Evolutionary conservation across 2,113 vertebrate species (phyloP), one percentile per base, ranked within the genome.

Genomic region (Alethe castanea): DNA sequence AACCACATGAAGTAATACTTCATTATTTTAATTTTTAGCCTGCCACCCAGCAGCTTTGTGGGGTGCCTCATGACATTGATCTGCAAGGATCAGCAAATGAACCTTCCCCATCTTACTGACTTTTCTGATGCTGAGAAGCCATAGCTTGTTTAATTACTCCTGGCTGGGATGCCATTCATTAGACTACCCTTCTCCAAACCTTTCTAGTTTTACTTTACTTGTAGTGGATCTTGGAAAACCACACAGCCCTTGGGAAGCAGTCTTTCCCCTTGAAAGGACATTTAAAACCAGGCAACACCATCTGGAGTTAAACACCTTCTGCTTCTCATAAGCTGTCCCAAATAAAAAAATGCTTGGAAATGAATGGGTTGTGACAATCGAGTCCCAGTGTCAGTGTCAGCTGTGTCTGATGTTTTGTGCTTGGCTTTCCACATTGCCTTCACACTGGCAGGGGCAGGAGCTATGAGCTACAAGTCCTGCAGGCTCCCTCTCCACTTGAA

Each of bases 1-100:
- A 82, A 72, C 23, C n/a, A 19, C 42, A 38, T 53, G 54, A 93
- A 85, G 45, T 17, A 91, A 96, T 82, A 23, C 28, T 80, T 95
- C 62, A 80, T 92, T 92, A 83, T 73, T 93, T 94, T 88, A 29
- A 93, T 94, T 93, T 97, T 73, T 80, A 96, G 66, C 36, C 88
- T 88, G 79, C 59, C 60, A 93, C 19, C 45, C 42, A 70, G 79
- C 52, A 62, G 22, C 67, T 88, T 88, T 3, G 2, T 64, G n/a
- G 57, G 12, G 11, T 88, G 45, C 33, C 71, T 86, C 45, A 25
- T 66, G 48, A 36, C 59, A 20, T 24, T 54, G 90, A 69, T 45
- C 31, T 53, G 38, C 0, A 0, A 89, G 72, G 23, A 38, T 28
- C 65, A 90, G 76, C 11, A 76, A 90, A 83, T 17, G 62, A 86